Evolutionary conservation across 1,140 invertebrate species (phyloP).

Genomic region (Philotrypesis tridentata): DNA sequence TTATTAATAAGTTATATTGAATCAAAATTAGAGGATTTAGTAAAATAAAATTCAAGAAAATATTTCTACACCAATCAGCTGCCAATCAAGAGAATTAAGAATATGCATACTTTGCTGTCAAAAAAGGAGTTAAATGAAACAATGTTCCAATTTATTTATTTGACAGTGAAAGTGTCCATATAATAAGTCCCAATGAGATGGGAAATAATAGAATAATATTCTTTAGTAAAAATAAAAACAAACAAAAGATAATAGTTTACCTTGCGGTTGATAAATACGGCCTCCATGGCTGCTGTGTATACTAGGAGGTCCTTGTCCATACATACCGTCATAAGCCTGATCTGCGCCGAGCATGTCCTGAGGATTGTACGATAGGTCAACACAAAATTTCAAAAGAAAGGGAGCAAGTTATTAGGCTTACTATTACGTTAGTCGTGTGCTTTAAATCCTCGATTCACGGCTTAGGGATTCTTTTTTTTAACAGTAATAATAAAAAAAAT

Average conservation of each 20-base stretch:
- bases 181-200: constrained; percentile 18
- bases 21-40: background rate
- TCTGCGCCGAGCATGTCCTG: constrained; percentile 95
- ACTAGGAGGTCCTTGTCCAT: constrained; percentile 88
- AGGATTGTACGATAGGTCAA: constrained; percentile 75
- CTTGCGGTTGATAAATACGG: constrained; percentile 86
- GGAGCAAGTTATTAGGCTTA: background rate
- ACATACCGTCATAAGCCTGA: constrained; percentile 93
- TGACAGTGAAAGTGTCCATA: constrained; percentile 33
- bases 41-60: constrained; percentile 45
- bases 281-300: constrained; percentile 85
- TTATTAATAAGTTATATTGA: background rate
- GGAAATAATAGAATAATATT: constrained; percentile 25
- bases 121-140: background rate
- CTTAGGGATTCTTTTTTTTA: background rate
- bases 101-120: background rate
- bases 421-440: background rate
- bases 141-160: background rate
- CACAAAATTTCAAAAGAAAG: constrained; percentile 63
- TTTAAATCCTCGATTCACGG: background rate
- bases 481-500: background rate
- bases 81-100: background rate
- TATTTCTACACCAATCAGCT: background rate
- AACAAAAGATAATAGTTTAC: constrained; percentile 76
- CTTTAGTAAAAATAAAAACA: constrained; percentile 21